These are phyloP conservation scores for Baccha elongata DNA, from an alignment of 2,888 invertebrate genomes.

Conservation along the genomic window DNA sequence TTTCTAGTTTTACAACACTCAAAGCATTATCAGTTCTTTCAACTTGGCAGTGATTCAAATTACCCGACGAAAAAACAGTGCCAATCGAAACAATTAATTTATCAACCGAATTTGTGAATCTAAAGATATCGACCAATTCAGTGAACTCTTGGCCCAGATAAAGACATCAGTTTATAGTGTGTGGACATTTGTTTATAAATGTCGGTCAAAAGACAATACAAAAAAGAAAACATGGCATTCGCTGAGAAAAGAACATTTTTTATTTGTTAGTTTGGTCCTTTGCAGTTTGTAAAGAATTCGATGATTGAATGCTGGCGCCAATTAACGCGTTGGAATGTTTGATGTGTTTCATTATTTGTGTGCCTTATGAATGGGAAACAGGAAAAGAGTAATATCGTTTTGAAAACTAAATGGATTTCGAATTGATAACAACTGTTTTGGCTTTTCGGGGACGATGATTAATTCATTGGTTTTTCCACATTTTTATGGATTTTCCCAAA, in stretches of 20 bases:
- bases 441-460: too few relatives aligned
- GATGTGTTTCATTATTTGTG: too few relatives aligned
- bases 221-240: conserved; percentile 3
- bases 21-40: conserved; percentile 3
- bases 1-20: not conserved
- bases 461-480: too few relatives aligned
- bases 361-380: too few relatives aligned
- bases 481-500: too few relatives aligned
- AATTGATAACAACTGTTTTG: too few relatives aligned
- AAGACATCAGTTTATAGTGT: conserved; percentile 41
- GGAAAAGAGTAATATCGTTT: too few relatives aligned
- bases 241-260: not conserved
- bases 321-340: too few relatives aligned
- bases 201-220: conserved; percentile 56
- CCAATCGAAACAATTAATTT: conserved; percentile 49
- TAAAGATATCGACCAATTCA: conserved; percentile 70
- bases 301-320: too few relatives aligned
- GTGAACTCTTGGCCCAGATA: conserved; percentile 73
- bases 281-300: not conserved
- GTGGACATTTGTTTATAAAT: conserved; percentile 63
- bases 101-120: conserved; percentile 49
- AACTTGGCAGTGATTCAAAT: conserved; percentile 58
- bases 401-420: too few relatives aligned
- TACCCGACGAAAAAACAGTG: conserved; percentile 16
- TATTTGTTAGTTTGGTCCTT: conserved; percentile 2